Evolutionary conservation across 2,797 vertebrate genomes (phyloP).

Genomic region (Gallirallus australis): DNA sequence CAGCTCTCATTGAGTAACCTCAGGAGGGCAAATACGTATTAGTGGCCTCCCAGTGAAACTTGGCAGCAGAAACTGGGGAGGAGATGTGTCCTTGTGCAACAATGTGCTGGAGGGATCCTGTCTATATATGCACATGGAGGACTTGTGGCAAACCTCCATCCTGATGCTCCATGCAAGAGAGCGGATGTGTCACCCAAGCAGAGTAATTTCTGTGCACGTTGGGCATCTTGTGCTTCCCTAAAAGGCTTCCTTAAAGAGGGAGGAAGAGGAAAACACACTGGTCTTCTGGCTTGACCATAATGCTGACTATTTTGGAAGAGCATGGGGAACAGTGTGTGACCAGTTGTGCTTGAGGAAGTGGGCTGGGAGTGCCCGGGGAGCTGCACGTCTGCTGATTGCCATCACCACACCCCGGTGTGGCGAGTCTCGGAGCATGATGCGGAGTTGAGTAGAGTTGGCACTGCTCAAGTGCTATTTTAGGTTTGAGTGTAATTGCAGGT

Average conservation of each 20-base stretch:
- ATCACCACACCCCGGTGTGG: neutral
- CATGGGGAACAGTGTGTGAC: neutral
- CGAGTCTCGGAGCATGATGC: neutral
- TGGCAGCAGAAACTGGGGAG: slow-evolving; percentile 20
- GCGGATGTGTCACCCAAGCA: neutral
- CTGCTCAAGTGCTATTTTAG: neutral
- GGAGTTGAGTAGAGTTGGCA: neutral
- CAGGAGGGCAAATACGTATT: neutral
- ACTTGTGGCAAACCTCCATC: neutral
- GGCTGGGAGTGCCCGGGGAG: neutral
- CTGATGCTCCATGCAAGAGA: fast-evolving
- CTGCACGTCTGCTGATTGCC: neutral
- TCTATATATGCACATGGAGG: too few relatives aligned
- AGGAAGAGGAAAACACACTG: neutral
- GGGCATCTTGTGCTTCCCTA: neutral
- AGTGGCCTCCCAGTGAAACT: slow-evolving; percentile 50
- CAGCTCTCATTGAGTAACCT: neutral
- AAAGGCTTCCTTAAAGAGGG: neutral
- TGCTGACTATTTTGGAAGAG: slow-evolving; percentile 16
- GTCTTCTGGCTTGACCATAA: neutral
- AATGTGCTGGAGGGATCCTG: neutral
- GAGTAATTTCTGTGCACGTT: neutral
- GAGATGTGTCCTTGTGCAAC: neutral
- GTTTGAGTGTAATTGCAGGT: slow-evolving; percentile 16
- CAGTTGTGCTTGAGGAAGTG: neutral